Percentiles rank a stretch among this genome's conserved stretches.
Evolutionary conservation across 2,797 vertebrate species (phyloP).

Genomic region (Leptatherina wallacei): DNA sequence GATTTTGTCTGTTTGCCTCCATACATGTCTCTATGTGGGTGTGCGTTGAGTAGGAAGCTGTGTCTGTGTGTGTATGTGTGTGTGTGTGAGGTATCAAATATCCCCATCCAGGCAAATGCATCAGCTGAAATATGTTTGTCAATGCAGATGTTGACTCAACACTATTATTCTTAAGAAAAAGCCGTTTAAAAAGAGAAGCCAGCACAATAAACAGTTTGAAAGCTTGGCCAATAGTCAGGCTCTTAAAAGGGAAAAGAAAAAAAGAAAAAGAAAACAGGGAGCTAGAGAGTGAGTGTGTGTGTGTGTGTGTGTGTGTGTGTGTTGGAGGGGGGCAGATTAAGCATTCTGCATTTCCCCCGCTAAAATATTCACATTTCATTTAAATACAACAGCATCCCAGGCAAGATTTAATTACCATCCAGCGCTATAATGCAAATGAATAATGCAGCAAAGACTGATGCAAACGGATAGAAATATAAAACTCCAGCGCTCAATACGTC

Average conservation of each 20-base stretch:
- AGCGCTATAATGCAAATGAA: constrained; percentile 84
- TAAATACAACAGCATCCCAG: constrained; percentile 80
- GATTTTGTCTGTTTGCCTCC: constrained; percentile 31
- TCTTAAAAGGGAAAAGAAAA: constrained; percentile 51
- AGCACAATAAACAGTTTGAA: constrained; percentile 71
- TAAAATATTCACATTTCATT: constrained; percentile 87
- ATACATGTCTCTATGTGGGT: constrained; percentile 14
- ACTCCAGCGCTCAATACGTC: constrained; percentile 30
- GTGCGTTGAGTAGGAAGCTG: constrained; percentile 35
- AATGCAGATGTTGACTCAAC: constrained; percentile 72
- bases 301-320: background rate
- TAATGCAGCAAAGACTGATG: constrained; percentile 86
- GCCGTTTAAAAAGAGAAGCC: constrained; percentile 50
- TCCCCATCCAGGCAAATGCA: constrained; percentile 55
- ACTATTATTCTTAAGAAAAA: constrained; percentile 72
- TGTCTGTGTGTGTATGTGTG: constrained; percentile 7
- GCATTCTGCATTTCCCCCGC: constrained; percentile 72
- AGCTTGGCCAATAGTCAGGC: constrained; percentile 55
- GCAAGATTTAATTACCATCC: constrained; percentile 85
- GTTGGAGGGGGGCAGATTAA: constrained; percentile 65
- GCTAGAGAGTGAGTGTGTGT: background rate
- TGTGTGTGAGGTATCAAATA: constrained; percentile 57
- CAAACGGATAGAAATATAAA: constrained; percentile 83
- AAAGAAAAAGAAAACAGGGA: background rate
- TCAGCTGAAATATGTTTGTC: constrained; percentile 73